Percentiles rank a stretch among this genome's conserved stretches.
Evolutionary conservation across 2,113 vertebrate species (phyloP).

Genomic region (Pica pica): DNA sequence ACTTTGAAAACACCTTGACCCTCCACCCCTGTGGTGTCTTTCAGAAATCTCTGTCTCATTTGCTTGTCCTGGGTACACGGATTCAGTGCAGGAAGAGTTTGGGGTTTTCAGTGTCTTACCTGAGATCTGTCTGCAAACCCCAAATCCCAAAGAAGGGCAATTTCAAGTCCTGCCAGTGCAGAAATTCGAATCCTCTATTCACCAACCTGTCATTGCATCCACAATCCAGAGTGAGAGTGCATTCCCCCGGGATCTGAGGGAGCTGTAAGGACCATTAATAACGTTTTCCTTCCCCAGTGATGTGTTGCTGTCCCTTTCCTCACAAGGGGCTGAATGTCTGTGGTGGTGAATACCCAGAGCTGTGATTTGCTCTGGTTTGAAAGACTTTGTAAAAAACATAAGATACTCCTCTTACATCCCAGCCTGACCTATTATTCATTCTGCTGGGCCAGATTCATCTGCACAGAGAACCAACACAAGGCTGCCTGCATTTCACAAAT

Average conservation of each 20-base stretch:
- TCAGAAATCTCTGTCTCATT: neutral
- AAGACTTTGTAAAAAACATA: neutral
- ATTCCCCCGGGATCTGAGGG: neutral
- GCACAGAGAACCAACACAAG: neutral
- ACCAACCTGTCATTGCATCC: neutral
- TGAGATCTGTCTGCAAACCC: neutral
- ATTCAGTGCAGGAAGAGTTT: neutral
- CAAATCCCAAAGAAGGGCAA: neutral
- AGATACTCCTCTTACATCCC: neutral
- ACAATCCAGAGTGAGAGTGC: rapidly evolving
- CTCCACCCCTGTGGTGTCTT: neutral
- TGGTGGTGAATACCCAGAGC: neutral
- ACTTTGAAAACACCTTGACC: neutral
- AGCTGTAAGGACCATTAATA: neutral
- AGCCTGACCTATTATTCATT: neutral
- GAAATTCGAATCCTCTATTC: neutral
- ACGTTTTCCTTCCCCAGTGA: neutral
- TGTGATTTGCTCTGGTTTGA: neutral
- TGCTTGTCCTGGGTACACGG: neutral
- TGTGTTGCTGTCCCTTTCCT: neutral
- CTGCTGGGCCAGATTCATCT: neutral
- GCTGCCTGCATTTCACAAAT: neutral
- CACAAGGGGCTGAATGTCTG: neutral
- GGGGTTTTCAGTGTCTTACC: neutral
- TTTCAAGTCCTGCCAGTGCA: neutral